phyloP scores from a whole-genome alignment of 2,888 invertebrate species.

The Steinernema hermaphroditum region DNA sequence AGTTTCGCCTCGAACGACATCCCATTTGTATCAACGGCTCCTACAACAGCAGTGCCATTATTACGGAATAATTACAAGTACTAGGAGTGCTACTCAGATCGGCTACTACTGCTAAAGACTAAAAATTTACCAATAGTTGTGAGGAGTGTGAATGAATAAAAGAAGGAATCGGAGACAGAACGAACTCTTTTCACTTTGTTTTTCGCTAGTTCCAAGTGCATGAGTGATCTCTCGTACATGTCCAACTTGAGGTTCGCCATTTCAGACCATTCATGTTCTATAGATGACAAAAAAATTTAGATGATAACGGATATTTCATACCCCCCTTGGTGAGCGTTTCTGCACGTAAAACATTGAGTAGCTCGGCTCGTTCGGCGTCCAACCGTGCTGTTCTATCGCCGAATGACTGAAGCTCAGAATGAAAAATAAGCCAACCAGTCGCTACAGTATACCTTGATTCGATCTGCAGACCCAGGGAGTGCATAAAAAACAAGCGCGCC shows the following conservation, averaged over 20 bases:
- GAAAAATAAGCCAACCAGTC: neutral
- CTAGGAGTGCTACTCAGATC: too few relatives aligned
- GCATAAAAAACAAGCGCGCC: constrained; percentile 52
- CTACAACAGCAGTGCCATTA: too few relatives aligned
- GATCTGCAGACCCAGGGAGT: constrained; percentile 33
- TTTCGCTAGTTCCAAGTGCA: constrained; percentile 4
- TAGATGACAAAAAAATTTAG: too few relatives aligned
- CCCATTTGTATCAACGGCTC: constrained; percentile 56
- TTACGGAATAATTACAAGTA: too few relatives aligned
- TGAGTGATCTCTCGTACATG: constrained; percentile 53
- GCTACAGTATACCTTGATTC: constrained; percentile 37
- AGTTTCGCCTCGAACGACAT: constrained; percentile 53
- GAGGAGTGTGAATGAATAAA: constrained; percentile 54
- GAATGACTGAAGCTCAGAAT: constrained; percentile 38
- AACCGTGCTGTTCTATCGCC: constrained; percentile 41
- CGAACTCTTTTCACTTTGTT: constrained; percentile 19
- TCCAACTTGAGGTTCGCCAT: constrained; percentile 63
- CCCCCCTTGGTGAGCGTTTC: constrained; percentile 57
- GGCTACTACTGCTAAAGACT: too few relatives aligned
- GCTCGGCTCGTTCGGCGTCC: constrained; percentile 59
- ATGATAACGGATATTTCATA: too few relatives aligned
- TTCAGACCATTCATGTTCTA: constrained; percentile 61
- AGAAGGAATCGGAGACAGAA: constrained; percentile 49
- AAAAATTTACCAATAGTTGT: constrained; percentile 55
- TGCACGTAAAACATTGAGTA: constrained; percentile 62